Percentiles rank a stretch among this genome's conserved stretches.
Conservation (phyloP, 2,113 vertebrate genomes). For the Peromyscus maniculatus region DNA sequence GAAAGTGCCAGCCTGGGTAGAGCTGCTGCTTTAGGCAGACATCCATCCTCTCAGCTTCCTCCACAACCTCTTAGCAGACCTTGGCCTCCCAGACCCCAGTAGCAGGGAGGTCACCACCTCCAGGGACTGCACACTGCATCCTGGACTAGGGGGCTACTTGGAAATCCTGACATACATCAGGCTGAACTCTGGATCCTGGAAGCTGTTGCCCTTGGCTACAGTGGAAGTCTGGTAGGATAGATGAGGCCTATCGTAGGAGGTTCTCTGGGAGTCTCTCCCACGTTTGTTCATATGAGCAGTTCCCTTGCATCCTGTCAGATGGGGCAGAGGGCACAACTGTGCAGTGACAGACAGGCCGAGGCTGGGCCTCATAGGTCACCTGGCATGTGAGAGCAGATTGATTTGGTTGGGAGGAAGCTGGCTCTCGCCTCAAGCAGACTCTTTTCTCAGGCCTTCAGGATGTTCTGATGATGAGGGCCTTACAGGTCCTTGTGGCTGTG, state of each 20-base stretch:
- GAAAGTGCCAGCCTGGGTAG: neutral
- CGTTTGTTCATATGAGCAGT: neutral
- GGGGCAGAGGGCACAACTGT: neutral
- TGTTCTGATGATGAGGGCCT: neutral
- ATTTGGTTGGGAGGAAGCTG: neutral
- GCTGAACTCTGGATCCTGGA: neutral
- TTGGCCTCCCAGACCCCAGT: neutral
- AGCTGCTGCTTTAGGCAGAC: neutral
- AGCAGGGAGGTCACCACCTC: neutral
- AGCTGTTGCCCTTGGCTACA: neutral
- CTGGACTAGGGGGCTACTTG: neutral
- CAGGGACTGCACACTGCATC: neutral
- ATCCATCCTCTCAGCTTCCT: neutral
- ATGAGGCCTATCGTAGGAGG: accelerated
- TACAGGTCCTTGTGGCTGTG: neutral
- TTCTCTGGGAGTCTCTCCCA: neutral
- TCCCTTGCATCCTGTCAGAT: neutral
- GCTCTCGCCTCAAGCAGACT: neutral
- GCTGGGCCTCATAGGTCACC: neutral
- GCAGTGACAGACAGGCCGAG: neutral
- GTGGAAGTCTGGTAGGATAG: neutral
- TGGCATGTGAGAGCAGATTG: neutral
- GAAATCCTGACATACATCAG: neutral
- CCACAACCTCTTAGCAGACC: neutral
- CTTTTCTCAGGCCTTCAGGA: neutral